phyloP scores from a whole-genome alignment of 2,797 vertebrate species.

The Sebastes itinus region DNA sequence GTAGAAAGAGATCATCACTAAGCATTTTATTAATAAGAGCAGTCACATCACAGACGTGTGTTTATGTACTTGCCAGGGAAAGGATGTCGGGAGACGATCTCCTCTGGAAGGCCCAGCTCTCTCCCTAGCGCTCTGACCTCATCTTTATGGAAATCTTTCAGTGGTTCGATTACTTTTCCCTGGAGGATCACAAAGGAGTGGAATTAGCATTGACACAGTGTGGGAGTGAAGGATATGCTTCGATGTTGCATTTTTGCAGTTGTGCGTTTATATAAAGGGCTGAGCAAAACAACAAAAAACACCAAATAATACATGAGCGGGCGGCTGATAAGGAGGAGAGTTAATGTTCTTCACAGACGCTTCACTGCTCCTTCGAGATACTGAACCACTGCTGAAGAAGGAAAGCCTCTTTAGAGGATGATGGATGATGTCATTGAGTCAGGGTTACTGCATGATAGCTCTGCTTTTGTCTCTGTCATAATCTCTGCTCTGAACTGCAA shows the following conservation, averaged over 20 bases:
- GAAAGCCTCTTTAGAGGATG: not conserved
- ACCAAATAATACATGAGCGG: not conserved
- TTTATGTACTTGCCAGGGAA: conserved; percentile 88
- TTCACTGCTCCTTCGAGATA: not conserved
- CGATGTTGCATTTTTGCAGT: not conserved
- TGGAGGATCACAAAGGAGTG: conserved; percentile 59
- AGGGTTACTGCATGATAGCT: not conserved
- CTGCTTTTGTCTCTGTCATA: not conserved
- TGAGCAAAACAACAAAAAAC: conserved; percentile 1
- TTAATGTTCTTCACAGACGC: not conserved
- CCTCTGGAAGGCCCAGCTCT: conserved; percentile 96
- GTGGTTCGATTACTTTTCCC: conserved; percentile 98
- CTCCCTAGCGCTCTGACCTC: conserved; percentile 95
- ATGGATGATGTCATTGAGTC: not conserved
- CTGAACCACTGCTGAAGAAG: not conserved
- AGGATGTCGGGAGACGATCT: conserved; percentile 94
- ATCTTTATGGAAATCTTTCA: conserved; percentile 99
- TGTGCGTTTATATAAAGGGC: not conserved
- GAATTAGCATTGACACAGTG: conserved; percentile 31
- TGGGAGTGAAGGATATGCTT: not conserved
- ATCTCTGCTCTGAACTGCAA: not conserved
- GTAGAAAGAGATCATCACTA: not conserved
- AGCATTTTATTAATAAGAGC: not conserved
- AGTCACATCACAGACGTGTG: not conserved
- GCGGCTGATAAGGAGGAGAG: not conserved